Evolutionary conservation across 2,113 vertebrate genomes (phyloP).

Genomic region (Strigops habroptila): DNA sequence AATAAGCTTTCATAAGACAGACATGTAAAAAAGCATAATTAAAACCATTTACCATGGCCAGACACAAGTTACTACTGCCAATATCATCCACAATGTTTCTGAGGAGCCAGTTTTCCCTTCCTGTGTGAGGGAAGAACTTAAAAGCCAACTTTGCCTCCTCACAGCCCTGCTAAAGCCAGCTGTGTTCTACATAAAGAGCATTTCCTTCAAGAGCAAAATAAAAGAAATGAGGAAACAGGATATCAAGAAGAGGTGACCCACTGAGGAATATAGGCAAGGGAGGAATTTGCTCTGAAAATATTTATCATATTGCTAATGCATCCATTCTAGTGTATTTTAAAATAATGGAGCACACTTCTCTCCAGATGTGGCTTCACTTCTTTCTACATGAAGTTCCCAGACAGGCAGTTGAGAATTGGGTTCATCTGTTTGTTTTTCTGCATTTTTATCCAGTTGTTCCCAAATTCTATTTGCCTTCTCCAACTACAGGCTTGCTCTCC

Average conservation of each 20-base stretch:
- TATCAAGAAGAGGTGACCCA: slow-evolving; percentile 2
- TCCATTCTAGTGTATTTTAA: background rate
- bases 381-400: background rate
- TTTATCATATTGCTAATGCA: background rate
- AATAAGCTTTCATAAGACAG: background rate
- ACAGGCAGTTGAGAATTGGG: background rate
- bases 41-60: background rate
- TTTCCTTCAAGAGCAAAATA: slow-evolving; percentile 8
- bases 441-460: background rate
- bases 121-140: slow-evolving; percentile 27
- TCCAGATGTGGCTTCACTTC: background rate
- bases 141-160: background rate
- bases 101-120: slow-evolving; percentile 42
- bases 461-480: background rate
- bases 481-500: background rate
- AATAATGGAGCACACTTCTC: background rate
- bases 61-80: slow-evolving; percentile 34
- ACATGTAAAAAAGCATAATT: background rate
- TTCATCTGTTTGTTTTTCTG: background rate
- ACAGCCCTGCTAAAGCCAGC: slow-evolving; percentile 9
- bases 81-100: background rate
- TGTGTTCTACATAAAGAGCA: background rate
- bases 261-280: background rate
- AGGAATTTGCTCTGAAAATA: background rate
- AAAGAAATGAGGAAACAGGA: slow-evolving; percentile 2